Base-by-base conservation (phyloP, 1,140 invertebrate genomes). In the Meloidogyne floridensis region DNA sequence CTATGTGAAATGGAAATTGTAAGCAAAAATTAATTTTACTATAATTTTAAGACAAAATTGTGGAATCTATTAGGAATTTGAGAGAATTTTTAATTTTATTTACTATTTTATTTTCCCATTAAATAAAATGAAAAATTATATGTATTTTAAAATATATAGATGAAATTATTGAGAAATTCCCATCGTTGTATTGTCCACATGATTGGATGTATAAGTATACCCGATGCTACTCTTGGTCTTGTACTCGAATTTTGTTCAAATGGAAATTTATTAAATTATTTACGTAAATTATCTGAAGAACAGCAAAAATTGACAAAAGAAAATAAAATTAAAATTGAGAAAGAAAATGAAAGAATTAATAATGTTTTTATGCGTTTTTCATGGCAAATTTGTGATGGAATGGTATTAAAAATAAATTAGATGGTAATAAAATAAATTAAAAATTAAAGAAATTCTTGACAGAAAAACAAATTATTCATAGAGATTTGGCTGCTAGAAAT, bases 341-440 rank as follows among this genome's bases (percentile, higher is more conserved):
- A 65, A 65, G 5, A 2, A n/a, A 65, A 65, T n/a, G n/a, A 65
- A 65, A 65, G n/a, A 65, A 65, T 18, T 18, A 15, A n/a, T 65
- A 65, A n/a, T 8, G 15, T 65, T 65, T 65, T 65, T 65, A n/a
- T 65, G n/a, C 59, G 59, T n/a, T 65, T 65, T 18, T 65, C 59
- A n/a, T 65, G 59, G 59, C 59, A 65, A 65, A 65, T 65, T n/a
- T 65, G 59, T 65, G 59, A 65, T 65, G 59, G 59, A 65, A 65
- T 65, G 59, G 59, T 65, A n/a, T 3, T 15, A 59, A 15, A 65
- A 59, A 15, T 59, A 15, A 59, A 59, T 15, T 59, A 59, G 10
- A 56, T 56, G 10, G 13, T 11, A 15, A n/a, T 65, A 7, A n/a
- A 65, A 65, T 65, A 65, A 5, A n/a, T 65, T 7, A n/a, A 65